Conservation (phyloP, 2,113 vertebrate species). For the Oncorhynchus kisutch region DNA sequence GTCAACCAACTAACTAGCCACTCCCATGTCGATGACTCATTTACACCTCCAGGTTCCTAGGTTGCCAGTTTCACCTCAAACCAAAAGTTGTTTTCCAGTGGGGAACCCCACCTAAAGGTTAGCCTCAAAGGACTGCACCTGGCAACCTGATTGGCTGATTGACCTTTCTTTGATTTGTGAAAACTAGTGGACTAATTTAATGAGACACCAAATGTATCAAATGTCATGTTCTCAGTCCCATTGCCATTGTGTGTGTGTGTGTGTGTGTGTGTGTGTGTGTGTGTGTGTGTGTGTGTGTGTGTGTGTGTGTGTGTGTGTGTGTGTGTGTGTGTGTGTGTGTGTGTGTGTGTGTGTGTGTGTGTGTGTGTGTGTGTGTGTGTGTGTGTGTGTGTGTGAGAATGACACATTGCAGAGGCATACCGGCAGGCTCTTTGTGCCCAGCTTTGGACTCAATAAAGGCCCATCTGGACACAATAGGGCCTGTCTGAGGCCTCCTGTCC, state of each 20-base stretch:
- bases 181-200: too few species aligned
- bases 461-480: constrained; percentile 35
- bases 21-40: not conserved
- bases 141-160: not conserved
- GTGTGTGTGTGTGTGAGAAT: not conserved
- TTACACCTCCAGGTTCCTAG: not conserved
- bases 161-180: too few species aligned
- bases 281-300: constrained; percentile 8
- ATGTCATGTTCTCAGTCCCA: too few species aligned
- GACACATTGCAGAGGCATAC: constrained; percentile 9
- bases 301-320: constrained; percentile 6
- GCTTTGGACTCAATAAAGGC: constrained; percentile 29
- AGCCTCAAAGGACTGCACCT: not conserved
- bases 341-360: not conserved
- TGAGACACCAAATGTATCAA: too few species aligned
- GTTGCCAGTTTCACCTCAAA: not conserved
- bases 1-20: too few species aligned
- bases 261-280: constrained; percentile 12
- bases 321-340: not conserved
- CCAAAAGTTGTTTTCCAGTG: not conserved
- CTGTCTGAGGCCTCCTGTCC: constrained; percentile 42
- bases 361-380: constrained; percentile 11
- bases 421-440: constrained; percentile 22
- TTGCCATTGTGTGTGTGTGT: constrained; percentile 5
- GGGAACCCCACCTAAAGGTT: not conserved